phyloP scores from a whole-genome alignment of 2,797 vertebrate species.

The Ctenochaetus hawaiiensis region DNA sequence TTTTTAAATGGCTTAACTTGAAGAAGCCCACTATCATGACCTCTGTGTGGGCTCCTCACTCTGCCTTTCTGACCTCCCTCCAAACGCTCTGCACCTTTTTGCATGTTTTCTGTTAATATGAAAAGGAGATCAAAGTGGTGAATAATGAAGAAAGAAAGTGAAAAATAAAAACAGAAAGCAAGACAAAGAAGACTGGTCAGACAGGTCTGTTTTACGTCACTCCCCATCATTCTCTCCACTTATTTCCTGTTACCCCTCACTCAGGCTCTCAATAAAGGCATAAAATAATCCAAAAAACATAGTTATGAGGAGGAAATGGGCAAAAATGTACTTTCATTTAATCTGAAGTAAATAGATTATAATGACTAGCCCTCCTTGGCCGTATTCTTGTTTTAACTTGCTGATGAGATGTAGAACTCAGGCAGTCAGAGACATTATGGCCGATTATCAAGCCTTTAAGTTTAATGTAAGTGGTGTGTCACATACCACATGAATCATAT shows the following conservation, averaged over 20 bases:
- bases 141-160: no score
- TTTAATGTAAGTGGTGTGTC: background rate
- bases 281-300: background rate
- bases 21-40: background rate
- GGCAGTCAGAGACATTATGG: background rate
- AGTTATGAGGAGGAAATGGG: background rate
- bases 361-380: background rate
- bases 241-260: background rate
- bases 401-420: background rate
- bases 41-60: no score
- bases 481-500: background rate
- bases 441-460: no score
- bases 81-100: no score
- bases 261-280: background rate
- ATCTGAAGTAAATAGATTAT: background rate
- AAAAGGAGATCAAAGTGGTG: background rate
- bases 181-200: background rate
- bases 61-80: background rate
- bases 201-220: no score
- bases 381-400: background rate
- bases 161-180: background rate
- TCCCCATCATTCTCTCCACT: no score
- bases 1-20: background rate
- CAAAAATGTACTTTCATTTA: background rate
- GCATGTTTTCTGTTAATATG: background rate